Conservation (phyloP, 2,797 vertebrate genomes). For the Arnoldichthys spilopterus region DNA sequence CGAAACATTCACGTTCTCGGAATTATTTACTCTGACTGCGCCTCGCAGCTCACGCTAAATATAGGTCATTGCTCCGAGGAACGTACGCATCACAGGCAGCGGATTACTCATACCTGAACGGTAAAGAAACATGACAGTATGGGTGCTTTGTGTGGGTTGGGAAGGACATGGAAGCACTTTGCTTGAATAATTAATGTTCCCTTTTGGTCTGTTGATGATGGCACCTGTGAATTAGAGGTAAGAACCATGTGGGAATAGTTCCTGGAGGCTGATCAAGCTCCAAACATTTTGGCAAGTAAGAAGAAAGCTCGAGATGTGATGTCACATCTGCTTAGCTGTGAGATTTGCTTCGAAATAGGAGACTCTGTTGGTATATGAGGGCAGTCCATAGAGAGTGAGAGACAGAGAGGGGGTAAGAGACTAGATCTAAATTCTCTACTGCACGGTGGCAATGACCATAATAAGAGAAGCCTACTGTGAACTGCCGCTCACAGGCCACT, state of each 20-base stretch:
- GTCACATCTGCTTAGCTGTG: neutral
- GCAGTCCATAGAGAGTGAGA: neutral
- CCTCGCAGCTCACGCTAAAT: constrained; percentile 52
- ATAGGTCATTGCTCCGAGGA: constrained; percentile 53
- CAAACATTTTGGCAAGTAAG: constrained; percentile 3
- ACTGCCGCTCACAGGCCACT: neutral
- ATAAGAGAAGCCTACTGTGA: neutral
- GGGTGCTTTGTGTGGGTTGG: constrained; percentile 43
- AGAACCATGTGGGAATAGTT: constrained; percentile 34
- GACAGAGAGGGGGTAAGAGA: neutral
- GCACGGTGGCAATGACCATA: neutral
- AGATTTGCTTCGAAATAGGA: neutral
- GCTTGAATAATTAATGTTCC: constrained; percentile 50
- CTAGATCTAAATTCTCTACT: neutral
- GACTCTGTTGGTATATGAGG: neutral
- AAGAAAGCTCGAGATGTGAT: neutral
- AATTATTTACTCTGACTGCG: constrained; percentile 54
- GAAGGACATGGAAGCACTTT: constrained; percentile 48
- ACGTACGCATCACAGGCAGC: constrained; percentile 40
- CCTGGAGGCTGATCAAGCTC: constrained; percentile 6
- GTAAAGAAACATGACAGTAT: constrained; percentile 46
- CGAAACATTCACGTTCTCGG: constrained; percentile 46
- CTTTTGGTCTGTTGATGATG: constrained; percentile 45
- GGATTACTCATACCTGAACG: constrained; percentile 58
- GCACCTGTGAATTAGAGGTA: constrained; percentile 40